phyloP scores from a whole-genome alignment of 2,797 vertebrate genomes.

The Lepilemur ruficaudatus region DNA sequence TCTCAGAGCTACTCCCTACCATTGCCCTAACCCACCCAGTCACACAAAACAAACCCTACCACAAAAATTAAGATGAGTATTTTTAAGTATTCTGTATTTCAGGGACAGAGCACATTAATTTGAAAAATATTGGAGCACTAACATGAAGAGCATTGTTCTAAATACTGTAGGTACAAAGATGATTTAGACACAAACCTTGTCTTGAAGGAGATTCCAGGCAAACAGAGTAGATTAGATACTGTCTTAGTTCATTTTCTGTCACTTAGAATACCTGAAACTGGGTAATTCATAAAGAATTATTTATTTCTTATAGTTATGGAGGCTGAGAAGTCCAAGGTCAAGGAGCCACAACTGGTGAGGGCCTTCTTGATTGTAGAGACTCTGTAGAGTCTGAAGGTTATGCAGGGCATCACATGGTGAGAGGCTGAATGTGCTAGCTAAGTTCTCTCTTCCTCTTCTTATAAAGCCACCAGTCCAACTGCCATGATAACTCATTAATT shows the following conservation, averaged over 20 bases:
- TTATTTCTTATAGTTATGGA: neutral
- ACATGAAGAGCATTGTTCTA: neutral
- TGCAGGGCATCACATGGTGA: neutral
- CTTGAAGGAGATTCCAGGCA: neutral
- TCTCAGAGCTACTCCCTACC: neutral
- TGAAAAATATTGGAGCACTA: conserved; percentile 28
- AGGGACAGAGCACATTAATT: neutral
- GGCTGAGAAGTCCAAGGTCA: neutral
- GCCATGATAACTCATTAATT: neutral
- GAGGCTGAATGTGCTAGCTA: neutral
- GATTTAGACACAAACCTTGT: neutral
- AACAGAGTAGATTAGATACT: neutral
- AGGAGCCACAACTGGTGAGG: neutral
- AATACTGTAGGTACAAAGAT: neutral
- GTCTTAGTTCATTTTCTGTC: neutral
- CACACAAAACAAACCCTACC: neutral
- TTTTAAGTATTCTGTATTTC: neutral
- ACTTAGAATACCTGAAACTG: neutral
- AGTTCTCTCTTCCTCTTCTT: neutral
- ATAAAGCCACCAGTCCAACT: neutral
- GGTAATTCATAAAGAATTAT: neutral
- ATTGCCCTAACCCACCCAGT: neutral
- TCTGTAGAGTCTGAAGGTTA: neutral
- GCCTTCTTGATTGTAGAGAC: neutral
- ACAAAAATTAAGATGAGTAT: neutral